Base-by-base conservation (phyloP, 1,140 invertebrate species). In the Drosophila nigromelanica region DNA sequence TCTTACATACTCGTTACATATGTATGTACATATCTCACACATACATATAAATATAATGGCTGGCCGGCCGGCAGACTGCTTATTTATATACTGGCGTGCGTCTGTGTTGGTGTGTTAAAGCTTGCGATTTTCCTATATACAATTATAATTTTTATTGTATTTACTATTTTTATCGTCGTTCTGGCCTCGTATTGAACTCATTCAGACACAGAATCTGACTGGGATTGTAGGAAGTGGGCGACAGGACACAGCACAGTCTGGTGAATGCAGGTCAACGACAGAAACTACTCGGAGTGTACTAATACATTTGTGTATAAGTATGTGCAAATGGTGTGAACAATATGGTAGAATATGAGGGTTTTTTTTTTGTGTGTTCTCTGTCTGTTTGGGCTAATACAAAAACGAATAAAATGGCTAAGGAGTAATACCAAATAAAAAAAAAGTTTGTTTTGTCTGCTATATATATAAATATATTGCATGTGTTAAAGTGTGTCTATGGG, bases 121-220 rank as follows among this genome's bases (percentile, higher is more conserved):
- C 78, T 89, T 79, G 72, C 78, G 76, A 83, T 87, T 87, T 87
- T 87, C 83, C 83, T 89, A 89, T 89, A 89, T 89, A 89, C 83
- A 89, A 89, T 89, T 89, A 89, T 89, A 89, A 89, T 89, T 89
- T 56, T 89, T 89, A 89, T 89, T 89, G 83, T 89, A 89, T 89
- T 89, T 89, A 89, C 83, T 89, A 89, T 89, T 89, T 89, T 89
- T 89, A 78, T 89, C 82, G 82, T 87, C 81, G 76, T 79, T 87
- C 80, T 87, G 79, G 76, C 83, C 78, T 89, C 75, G 83, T 80
- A 89, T 89, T 72, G 85, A 89, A 89, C 83, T 83, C 68, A 70
- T 73, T 89, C 83, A 79, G 82, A 82, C 78, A 62, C 45, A 58
- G 66, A 62, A 54, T 55, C 47, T 66, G 39, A 52, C 54, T 66